Evolutionary conservation across 2,797 vertebrate genomes (phyloP), one percentile per base, ranked within the genome.

Genomic region (Parauchenoglanis ngamensis): DNA sequence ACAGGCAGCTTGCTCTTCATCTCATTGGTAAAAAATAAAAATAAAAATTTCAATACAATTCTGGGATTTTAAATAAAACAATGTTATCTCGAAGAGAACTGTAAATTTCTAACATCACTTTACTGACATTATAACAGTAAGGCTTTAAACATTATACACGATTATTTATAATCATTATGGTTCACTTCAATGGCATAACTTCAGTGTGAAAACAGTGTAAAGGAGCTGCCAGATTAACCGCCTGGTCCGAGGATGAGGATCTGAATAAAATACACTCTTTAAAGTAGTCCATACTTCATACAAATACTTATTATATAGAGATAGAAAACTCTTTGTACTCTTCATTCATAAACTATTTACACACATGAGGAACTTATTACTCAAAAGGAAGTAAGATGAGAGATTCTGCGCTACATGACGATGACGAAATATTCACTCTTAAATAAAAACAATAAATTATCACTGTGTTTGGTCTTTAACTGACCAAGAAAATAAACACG

Each of bases 401-500:
- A 0, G 13, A 72, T 84, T 86, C 90, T 78, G 44, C 0, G 6
- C 86, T 87, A 88, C 67, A 85, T 81, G 54, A 52, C n/a, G 12
- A 25, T 49, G 12, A 25, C 28, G 61, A 82, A 44, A 49, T 10
- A 46, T 63, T 78, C 83, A 88, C 85, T 87, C 84, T 90, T 91
- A 91, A 91, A 92, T 91, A 90, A 91, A 91, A 87, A 84, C 80
- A 92, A 92, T 89, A 92, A 89, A 91, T 91, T 90, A 90, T 86
- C 61, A 73, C 52, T 88, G 70, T 87, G 52, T 84, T 84, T 35
- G 52, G 28, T 73, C 75, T 86, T 83, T 59, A 87, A 88, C 61
- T 75, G 49, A 85, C 76, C 76, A 78, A 88, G n/a, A 82, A 82
- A 54, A 21, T 49, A 28, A n/a, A 17, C 25, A 63, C 5, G 54